Conservation (phyloP, 2,888 invertebrate genomes). For the Andrena minutula region DNA sequence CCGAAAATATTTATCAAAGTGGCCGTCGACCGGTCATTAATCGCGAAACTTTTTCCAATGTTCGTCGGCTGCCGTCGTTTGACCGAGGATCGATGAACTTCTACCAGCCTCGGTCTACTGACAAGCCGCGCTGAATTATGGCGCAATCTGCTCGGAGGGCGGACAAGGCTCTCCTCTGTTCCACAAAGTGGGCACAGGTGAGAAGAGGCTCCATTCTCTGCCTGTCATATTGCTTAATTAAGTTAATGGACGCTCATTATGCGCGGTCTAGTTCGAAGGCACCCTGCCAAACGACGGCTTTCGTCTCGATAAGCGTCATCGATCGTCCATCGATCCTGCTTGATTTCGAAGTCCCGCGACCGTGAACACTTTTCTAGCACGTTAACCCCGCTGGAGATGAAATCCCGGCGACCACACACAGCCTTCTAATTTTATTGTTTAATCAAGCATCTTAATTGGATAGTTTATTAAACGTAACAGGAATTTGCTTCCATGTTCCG, state of each 20-base stretch:
- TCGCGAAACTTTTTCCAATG: neutral
- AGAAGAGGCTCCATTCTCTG: slow-evolving; percentile 5
- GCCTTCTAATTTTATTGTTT: slow-evolving; percentile 15
- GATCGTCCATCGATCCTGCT: neutral
- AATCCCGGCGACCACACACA: too few relatives aligned
- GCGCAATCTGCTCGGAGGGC: neutral
- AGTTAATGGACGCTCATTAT: slow-evolving; percentile 35
- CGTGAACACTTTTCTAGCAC: neutral
- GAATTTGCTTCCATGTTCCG: neutral
- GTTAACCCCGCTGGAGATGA: neutral
- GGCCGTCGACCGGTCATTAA: neutral
- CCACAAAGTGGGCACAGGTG: slow-evolving; percentile 5
- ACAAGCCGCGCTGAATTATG: slow-evolving; percentile 7
- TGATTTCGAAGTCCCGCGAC: neutral
- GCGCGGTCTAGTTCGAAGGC: neutral
- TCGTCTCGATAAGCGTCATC: neutral
- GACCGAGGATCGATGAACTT: slow-evolving; percentile 36
- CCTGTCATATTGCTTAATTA: slow-evolving; percentile 39
- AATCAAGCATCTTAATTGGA: slow-evolving; percentile 22
- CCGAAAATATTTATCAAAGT: slow-evolving; percentile 6
- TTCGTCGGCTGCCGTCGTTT: neutral
- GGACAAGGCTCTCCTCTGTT: neutral
- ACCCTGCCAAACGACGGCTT: too few relatives aligned
- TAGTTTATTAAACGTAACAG: slow-evolving; percentile 20
- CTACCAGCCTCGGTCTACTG: neutral